Conservation (phyloP, 1,140 invertebrate genomes). For the Adelges cooleyi region DNA sequence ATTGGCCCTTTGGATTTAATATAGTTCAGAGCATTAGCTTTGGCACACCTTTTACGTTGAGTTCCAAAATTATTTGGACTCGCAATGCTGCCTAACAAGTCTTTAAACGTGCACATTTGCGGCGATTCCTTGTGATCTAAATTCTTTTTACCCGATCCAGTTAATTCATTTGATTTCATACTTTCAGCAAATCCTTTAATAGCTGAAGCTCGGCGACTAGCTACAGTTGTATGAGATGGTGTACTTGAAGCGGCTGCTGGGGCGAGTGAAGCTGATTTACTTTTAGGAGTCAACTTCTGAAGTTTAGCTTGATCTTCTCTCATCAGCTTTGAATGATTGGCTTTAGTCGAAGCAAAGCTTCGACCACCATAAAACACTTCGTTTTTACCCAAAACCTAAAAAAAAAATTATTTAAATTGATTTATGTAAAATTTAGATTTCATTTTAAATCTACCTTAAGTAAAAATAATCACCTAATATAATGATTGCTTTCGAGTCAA, state of each 20-base stretch:
- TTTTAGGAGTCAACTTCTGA: neutral
- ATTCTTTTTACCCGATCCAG: constrained; percentile 2
- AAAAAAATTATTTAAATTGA: neutral
- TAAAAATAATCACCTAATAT: no score
- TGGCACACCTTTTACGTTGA: neutral
- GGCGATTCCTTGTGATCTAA: neutral
- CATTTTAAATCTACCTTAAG: no score
- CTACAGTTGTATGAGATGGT: neutral
- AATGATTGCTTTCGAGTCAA: no score
- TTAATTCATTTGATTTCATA: neutral
- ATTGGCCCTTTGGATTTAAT: constrained; percentile 53
- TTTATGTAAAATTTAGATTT: neutral
- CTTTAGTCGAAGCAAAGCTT: constrained; percentile 22
- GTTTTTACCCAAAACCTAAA: constrained; percentile 46
- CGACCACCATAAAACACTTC: constrained; percentile 40
- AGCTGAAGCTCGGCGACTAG: neutral
- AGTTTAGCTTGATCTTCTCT: constrained; percentile 16
- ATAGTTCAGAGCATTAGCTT: constrained; percentile 51
- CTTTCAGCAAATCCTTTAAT: neutral
- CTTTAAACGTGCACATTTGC: constrained; percentile 21
- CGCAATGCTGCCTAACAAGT: neutral
- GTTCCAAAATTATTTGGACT: neutral
- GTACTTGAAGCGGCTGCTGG: neutral
- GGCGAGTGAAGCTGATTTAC: neutral
- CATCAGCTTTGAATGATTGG: constrained; percentile 17